A percentile compares a stretch with the other conserved stretches of the same genome.
phyloP scores from a whole-genome alignment of 1,140 invertebrate species.

The Caenorhabditis elegans region WBcel235 BX284604.4:1398501-1399000 shows the following conservation, averaged over 20 bases:
- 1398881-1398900: too few species aligned
- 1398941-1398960: background rate
- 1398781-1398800: background rate
- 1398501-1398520: too few species aligned
- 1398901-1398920: background rate
- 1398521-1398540: too few species aligned
- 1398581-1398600: background rate
- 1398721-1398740: too few species aligned
- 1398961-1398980: conserved; percentile 51
- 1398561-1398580: background rate
- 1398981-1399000: conserved; percentile 71
- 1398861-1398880: too few species aligned
- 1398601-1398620: background rate
- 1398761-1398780: background rate
- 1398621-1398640: too few species aligned
- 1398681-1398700: too few species aligned
- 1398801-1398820: too few species aligned
- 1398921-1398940: background rate
- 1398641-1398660: background rate
- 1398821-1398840: background rate
- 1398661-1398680: too few species aligned
- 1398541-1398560: too few species aligned
- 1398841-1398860: background rate
- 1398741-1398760: background rate
- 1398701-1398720: too few species aligned